A percentile compares a stretch with the other conserved stretches of the same genome.
Conservation (phyloP, 2,113 vertebrate species). For the Forbesichthys papilliferus region DNA sequence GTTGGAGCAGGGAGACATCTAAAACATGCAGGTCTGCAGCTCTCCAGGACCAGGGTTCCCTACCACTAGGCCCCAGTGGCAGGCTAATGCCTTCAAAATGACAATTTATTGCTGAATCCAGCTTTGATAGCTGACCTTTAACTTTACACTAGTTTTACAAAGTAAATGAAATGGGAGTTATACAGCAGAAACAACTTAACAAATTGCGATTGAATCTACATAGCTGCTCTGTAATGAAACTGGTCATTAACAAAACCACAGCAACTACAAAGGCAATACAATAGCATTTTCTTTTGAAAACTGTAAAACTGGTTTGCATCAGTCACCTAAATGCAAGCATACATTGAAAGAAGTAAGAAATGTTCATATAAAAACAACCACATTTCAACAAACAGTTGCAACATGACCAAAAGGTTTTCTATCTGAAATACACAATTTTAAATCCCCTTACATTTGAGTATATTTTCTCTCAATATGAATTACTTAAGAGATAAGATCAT, state of each 20-base stretch:
- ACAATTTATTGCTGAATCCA: constrained; percentile 35
- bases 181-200: constrained; percentile 55
- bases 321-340: constrained; percentile 8
- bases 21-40: no score
- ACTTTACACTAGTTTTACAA: constrained; percentile 44
- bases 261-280: constrained; percentile 46
- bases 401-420: no score
- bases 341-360: background rate
- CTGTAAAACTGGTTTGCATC: background rate
- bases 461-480: background rate
- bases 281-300: constrained; percentile 7
- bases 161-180: constrained; percentile 36
- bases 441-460: background rate
- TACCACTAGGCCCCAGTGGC: no score
- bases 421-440: background rate
- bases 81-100: constrained; percentile 35
- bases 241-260: constrained; percentile 50
- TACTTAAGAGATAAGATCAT: constrained; percentile 3
- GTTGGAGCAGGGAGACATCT: no score
- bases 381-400: background rate
- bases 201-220: constrained; percentile 53
- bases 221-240: constrained; percentile 58
- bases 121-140: constrained; percentile 43
- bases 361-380: no score
- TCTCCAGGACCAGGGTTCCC: no score